These are phyloP conservation scores for Troides helena DNA, from an alignment of 2,888 invertebrate genomes.

Conservation along the genomic window DNA sequence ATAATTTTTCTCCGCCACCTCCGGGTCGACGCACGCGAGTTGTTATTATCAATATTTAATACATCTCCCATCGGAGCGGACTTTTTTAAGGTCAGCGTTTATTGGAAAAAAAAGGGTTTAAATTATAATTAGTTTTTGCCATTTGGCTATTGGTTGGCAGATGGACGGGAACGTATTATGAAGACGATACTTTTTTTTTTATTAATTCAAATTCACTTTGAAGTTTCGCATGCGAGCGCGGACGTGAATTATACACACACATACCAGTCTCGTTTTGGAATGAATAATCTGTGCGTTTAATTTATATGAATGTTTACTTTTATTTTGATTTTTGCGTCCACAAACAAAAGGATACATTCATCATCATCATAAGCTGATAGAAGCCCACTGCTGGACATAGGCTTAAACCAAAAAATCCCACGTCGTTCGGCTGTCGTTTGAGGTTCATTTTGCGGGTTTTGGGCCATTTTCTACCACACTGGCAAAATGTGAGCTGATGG, in stretches of 20 bases:
- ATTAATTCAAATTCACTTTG: not conserved
- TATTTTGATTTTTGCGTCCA: no score
- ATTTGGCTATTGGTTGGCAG: constrained; percentile 56
- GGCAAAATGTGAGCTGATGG: no score
- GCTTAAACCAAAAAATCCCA: no score
- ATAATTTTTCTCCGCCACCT: constrained; percentile 57
- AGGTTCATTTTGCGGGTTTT: no score
- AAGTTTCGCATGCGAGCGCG: not conserved
- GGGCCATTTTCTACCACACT: no score
- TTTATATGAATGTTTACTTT: no score
- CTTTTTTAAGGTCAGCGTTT: constrained; percentile 65
- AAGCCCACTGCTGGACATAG: no score
- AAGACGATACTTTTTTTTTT: constrained; percentile 33
- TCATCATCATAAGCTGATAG: no score
- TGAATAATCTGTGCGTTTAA: no score
- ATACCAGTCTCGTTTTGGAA: no score
- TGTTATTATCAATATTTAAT: constrained; percentile 73
- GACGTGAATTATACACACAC: not conserved
- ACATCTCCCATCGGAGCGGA: constrained; percentile 63
- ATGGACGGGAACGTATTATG: constrained; percentile 42
- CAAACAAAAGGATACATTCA: no score
- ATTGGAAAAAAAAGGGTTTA: constrained; percentile 50
- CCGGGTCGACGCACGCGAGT: constrained; percentile 68
- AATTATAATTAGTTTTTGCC: constrained; percentile 51
- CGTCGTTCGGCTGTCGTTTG: no score